These are phyloP conservation scores for Sparus aurata DNA, from an alignment of 2,797 vertebrate genomes.

Conservation along the genomic window DNA sequence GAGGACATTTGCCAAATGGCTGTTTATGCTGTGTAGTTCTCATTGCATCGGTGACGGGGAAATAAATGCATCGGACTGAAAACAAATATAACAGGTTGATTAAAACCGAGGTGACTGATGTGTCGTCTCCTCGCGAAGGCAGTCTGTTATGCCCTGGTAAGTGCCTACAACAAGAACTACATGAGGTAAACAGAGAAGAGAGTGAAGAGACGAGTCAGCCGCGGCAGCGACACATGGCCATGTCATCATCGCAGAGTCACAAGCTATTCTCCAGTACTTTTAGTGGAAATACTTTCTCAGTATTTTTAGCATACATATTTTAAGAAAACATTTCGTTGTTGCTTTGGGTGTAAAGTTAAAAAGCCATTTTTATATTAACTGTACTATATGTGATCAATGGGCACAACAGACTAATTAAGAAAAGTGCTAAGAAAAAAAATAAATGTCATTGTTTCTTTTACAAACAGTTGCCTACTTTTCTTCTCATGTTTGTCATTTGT, in stretches of 20 bases:
- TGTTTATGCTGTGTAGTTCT: constrained; percentile 80
- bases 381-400: constrained; percentile 89
- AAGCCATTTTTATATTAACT: constrained; percentile 91
- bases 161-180: constrained; percentile 87
- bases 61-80: constrained; percentile 51
- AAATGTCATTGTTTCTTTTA: constrained; percentile 89
- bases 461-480: constrained; percentile 76
- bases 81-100: constrained; percentile 66
- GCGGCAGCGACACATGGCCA: constrained; percentile 68
- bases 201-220: constrained; percentile 58
- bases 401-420: constrained; percentile 86
- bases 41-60: constrained; percentile 72
- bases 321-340: constrained; percentile 86
- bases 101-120: constrained; percentile 65
- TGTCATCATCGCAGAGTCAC: constrained; percentile 82
- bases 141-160: constrained; percentile 85
- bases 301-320: constrained; percentile 89
- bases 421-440: constrained; percentile 85
- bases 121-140: constrained; percentile 57
- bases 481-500: constrained; percentile 26
- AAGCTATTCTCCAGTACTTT: constrained; percentile 82
- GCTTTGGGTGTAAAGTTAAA: constrained; percentile 90
- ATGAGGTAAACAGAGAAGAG: constrained; percentile 72
- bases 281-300: constrained; percentile 85
- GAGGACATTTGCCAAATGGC: constrained; percentile 81